Evolutionary conservation across 1,140 invertebrate genomes (phyloP).

Genomic region (Drosophila rhopaloa): DNA sequence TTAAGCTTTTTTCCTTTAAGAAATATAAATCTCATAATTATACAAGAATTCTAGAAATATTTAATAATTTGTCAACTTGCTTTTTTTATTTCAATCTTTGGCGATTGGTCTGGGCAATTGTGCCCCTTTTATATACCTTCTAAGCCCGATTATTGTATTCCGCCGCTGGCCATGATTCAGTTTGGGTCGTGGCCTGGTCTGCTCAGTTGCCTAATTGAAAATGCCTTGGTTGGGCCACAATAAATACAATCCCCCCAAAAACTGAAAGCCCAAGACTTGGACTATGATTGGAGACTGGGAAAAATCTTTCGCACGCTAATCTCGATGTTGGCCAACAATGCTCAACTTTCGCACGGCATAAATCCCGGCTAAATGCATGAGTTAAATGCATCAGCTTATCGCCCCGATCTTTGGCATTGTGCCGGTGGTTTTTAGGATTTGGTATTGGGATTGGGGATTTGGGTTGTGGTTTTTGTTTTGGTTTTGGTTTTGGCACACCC

Average conservation of each 20-base stretch:
- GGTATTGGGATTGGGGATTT: neutral
- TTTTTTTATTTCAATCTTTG: neutral
- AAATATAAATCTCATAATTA: neutral
- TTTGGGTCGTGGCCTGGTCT: constrained; percentile 30
- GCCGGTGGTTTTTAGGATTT: neutral
- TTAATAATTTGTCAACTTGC: too few species aligned
- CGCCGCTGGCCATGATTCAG: constrained; percentile 55
- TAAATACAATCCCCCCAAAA: neutral
- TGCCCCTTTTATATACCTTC: constrained; percentile 21
- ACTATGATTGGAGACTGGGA: constrained; percentile 5
- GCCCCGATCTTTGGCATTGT: constrained; percentile 45
- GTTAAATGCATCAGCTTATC: constrained; percentile 63
- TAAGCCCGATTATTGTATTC: constrained; percentile 6
- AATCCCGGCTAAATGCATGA: constrained; percentile 46
- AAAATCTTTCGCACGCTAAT: constrained; percentile 57
- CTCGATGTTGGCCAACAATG: constrained; percentile 50
- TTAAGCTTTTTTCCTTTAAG: too few species aligned
- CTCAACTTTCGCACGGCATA: constrained; percentile 60
- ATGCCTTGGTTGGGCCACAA: constrained; percentile 37
- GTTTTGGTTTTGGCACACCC: constrained; percentile 1
- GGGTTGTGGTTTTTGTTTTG: neutral
- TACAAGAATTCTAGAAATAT: too few species aligned
- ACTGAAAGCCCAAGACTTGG: neutral
- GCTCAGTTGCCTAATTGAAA: constrained; percentile 61
- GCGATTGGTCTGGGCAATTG: neutral